phyloP scores from a whole-genome alignment of 1,140 invertebrate genomes.

The Colletes gigas region DNA sequence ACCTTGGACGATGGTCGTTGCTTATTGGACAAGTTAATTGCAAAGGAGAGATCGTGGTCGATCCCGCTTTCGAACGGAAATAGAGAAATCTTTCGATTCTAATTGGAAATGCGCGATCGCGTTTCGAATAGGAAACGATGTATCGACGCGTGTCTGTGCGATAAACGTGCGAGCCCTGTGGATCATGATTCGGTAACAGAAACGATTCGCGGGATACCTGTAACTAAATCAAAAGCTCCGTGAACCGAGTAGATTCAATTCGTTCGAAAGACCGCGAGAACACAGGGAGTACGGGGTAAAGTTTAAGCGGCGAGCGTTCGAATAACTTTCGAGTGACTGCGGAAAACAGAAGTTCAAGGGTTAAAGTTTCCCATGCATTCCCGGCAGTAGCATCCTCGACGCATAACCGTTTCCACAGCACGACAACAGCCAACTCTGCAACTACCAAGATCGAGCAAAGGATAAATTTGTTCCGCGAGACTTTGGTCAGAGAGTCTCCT shows the following conservation, averaged over 20 bases:
- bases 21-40: not conserved
- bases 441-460: not conserved
- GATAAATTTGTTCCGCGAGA: conserved; percentile 11
- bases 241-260: not conserved
- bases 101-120: not conserved
- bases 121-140: not conserved
- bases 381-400: not conserved
- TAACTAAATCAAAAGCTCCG: not conserved
- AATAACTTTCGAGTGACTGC: conserved; percentile 7
- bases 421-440: not conserved
- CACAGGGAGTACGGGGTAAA: not conserved
- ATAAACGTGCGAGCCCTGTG: too few relatives aligned
- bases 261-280: not conserved
- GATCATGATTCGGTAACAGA: not conserved
- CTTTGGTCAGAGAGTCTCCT: not conserved
- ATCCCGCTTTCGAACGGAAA: not conserved
- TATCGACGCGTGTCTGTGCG: too few relatives aligned
- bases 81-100: not conserved
- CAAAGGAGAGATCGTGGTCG: not conserved
- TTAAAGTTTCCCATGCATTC: not conserved
- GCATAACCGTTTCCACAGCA: not conserved
- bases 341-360: conserved; percentile 15
- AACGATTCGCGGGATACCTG: not conserved
- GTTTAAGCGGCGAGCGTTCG: not conserved
- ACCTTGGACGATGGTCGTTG: not conserved